Conservation (phyloP, 2,113 vertebrate species). For the Rhipidura dahli region DNA sequence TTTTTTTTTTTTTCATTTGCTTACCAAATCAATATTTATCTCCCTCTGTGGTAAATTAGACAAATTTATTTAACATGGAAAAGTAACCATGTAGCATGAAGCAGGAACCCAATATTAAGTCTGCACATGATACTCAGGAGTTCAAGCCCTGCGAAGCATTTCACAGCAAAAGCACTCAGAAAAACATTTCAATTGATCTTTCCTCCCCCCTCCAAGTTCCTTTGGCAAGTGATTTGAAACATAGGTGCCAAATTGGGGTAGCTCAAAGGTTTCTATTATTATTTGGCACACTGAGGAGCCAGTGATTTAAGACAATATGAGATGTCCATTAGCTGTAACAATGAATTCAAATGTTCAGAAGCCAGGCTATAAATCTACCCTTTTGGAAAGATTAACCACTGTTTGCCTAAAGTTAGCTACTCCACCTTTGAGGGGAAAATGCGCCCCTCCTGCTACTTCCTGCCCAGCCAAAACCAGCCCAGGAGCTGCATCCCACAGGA, state of each 20-base stretch:
- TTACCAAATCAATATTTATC: constrained; percentile 2
- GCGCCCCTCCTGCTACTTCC: not conserved
- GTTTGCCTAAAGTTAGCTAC: constrained; percentile 53
- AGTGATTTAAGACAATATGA: constrained; percentile 69
- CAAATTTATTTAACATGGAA: not conserved
- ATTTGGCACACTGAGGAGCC: constrained; percentile 52
- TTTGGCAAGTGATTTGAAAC: constrained; percentile 50
- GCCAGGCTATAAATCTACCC: not conserved
- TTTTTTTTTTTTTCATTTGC: constrained; percentile 1
- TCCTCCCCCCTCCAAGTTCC: not conserved
- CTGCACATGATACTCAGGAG: not conserved
- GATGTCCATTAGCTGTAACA: constrained; percentile 63
- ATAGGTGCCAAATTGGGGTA: constrained; percentile 64
- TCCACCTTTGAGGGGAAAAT: not conserved
- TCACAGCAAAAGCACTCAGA: constrained; percentile 28
- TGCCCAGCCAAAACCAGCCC: not conserved
- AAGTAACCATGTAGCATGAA: not conserved
- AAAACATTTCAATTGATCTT: constrained; percentile 63
- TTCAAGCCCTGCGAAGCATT: not conserved
- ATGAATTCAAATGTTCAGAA: constrained; percentile 48
- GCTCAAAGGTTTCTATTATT: constrained; percentile 60
- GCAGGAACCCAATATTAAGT: not conserved
- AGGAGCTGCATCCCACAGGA: not conserved
- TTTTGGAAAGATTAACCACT: constrained; percentile 44
- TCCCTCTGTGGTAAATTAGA: not conserved